These are phyloP conservation scores for Sepioteuthis lessoniana DNA, from an alignment of 2,888 invertebrate species.

Conservation along the genomic window DNA sequence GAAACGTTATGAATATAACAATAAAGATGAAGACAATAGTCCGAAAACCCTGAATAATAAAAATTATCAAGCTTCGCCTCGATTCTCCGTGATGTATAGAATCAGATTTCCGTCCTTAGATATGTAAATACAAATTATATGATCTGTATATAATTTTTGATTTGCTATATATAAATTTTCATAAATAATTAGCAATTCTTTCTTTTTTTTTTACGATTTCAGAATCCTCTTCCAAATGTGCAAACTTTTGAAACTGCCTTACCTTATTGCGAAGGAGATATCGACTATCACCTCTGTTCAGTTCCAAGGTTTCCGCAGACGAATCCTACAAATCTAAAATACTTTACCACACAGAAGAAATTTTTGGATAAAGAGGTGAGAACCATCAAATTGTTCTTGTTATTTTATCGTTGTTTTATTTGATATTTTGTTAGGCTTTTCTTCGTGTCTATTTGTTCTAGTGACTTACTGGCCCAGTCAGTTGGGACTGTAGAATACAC, in stretches of 20 bases:
- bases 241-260: slow-evolving; percentile 72
- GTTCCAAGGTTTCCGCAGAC: slow-evolving; percentile 69
- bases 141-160: too few relatives aligned
- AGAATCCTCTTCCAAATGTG: slow-evolving; percentile 75
- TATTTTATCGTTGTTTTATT: not conserved
- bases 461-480: too few relatives aligned
- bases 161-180: not conserved
- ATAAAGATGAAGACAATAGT: too few relatives aligned
- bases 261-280: slow-evolving; percentile 72
- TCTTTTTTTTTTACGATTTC: slow-evolving; percentile 38
- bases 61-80: too few relatives aligned
- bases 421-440: too few relatives aligned
- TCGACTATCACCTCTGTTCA: slow-evolving; percentile 74
- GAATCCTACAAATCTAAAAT: slow-evolving; percentile 61
- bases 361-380: slow-evolving; percentile 73
- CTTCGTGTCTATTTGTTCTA: too few relatives aligned
- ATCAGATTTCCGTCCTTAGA: too few relatives aligned
- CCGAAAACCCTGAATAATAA: too few relatives aligned
- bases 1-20: too few relatives aligned
- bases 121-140: too few relatives aligned
- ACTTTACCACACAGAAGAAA: slow-evolving; percentile 71
- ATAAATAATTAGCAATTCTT: not conserved
- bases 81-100: too few relatives aligned
- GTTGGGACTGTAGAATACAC: too few relatives aligned
- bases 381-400: not conserved